Evolutionary conservation across 53 echinoderm and acorn worm species (phyloP), one percentile per base, ranked within the genome.

Genomic region (Henricia sp.): DNA sequence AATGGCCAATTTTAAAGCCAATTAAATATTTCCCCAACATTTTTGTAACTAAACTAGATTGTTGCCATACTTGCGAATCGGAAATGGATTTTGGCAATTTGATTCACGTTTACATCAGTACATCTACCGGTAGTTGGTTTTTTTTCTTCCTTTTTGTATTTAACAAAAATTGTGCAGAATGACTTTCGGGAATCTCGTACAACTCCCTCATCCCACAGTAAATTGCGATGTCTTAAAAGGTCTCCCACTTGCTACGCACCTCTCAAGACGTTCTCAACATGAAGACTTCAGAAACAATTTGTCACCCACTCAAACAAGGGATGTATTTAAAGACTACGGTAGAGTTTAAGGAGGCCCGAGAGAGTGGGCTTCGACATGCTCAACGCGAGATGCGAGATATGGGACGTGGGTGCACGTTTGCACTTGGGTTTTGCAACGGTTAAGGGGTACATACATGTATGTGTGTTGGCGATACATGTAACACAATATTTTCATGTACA

Each of bases 331-430:
- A 41, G 68, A 24, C 39, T 68, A n/a, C 9, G 41, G 52, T n/a
- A n/a, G n/a, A n/a, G 74, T 26, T 74, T 23, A 21, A 74, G 53
- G 12, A 50, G 53, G 36, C 74, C 54, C 11, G 10, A 1, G 55
- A 55, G 74, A 74, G 54, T 74, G 74, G 52, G 26, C 30, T 36
- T 17, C n/a, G n/a, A n/a, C n/a, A n/a, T n/a, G n/a, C n/a, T 36
- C 17, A 66, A 66, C 37, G 74, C 11, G 54, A 74, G 37, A 66
- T 66, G 74, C 11, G 54, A 74, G 21, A 3, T 20, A 52, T 74
- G 37, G 37, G 55, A 74, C 55, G 51, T 71, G 68, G 40, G 26
- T 3, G 38, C 68, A 68, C 40, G 68, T 68, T 20, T 39, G 37
- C n/a, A 23, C 23, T 11, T 10, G 46, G 16, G 9, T 19, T 19